These are phyloP conservation scores for Drosophila merina DNA, from an alignment of 2,888 invertebrate genomes.

Conservation along the genomic window DNA sequence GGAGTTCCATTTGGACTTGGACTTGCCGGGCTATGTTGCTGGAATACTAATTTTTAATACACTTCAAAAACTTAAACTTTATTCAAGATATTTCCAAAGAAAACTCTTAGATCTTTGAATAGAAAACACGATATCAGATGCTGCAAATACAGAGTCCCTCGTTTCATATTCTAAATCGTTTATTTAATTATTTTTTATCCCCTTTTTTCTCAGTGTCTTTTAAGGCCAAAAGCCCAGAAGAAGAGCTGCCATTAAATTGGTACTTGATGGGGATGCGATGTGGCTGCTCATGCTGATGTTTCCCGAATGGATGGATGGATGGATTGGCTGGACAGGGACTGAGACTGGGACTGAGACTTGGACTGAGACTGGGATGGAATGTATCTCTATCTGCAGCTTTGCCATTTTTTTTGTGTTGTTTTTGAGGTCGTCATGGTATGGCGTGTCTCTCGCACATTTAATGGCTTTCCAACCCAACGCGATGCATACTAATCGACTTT, in stretches of 20 bases:
- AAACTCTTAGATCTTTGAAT: no score
- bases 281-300: conserved; percentile 30
- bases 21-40: conserved; percentile 8
- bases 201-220: conserved; percentile 9
- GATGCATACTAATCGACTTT: conserved; percentile 63
- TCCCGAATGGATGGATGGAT: conserved; percentile 21
- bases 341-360: not conserved
- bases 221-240: conserved; percentile 3
- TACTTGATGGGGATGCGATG: conserved; percentile 69
- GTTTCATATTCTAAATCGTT: no score
- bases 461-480: conserved; percentile 56
- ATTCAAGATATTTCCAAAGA: no score
- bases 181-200: no score
- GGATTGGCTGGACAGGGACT: conserved; percentile 6
- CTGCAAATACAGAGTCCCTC: no score
- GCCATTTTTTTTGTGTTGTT: conserved; percentile 48
- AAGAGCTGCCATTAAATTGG: conserved; percentile 80
- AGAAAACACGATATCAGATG: no score
- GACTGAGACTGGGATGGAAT: conserved; percentile 8
- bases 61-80: not conserved
- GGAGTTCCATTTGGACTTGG: conserved; percentile 9
- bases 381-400: conserved; percentile 42
- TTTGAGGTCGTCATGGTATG: conserved; percentile 61
- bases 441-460: conserved; percentile 68
- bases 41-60: conserved; percentile 62